A percentile compares a stretch with the other conserved stretches of the same genome.
Evolutionary conservation across 2,888 invertebrate genomes (phyloP).

Genomic region (Leptarthrus brevirostris): DNA sequence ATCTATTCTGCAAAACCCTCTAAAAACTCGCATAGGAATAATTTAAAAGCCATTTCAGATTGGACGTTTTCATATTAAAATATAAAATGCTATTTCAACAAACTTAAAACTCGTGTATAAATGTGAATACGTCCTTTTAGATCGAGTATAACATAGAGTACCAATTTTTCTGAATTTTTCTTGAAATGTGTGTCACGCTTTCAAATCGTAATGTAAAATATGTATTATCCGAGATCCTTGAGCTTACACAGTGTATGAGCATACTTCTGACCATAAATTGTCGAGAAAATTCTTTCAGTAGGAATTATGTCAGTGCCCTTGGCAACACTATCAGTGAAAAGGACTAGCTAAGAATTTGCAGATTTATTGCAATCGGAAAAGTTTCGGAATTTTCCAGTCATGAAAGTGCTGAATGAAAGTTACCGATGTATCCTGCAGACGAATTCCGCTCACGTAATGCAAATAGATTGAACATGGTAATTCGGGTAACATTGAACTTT

Average conservation of each 20-base stretch:
- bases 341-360: constrained; percentile 1
- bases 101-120: no score
- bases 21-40: no score
- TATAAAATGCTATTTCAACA: no score
- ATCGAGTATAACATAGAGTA: no score
- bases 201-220: background rate
- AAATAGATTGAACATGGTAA: constrained; percentile 34
- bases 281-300: background rate
- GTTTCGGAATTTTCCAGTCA: background rate
- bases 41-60: no score
- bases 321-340: background rate
- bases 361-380: constrained; percentile 22
- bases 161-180: background rate
- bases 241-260: background rate
- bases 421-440: background rate
- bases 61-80: no score
- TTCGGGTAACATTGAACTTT: constrained; percentile 34
- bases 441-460: constrained; percentile 30
- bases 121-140: no score
- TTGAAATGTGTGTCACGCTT: constrained; percentile 16
- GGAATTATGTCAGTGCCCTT: background rate
- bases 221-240: constrained; percentile 11
- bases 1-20: no score
- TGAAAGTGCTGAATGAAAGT: background rate
- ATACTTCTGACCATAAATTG: background rate